These are phyloP conservation scores for Deroptyus accipitrinus DNA, from an alignment of 2,113 vertebrate genomes.

Conservation along the genomic window DNA sequence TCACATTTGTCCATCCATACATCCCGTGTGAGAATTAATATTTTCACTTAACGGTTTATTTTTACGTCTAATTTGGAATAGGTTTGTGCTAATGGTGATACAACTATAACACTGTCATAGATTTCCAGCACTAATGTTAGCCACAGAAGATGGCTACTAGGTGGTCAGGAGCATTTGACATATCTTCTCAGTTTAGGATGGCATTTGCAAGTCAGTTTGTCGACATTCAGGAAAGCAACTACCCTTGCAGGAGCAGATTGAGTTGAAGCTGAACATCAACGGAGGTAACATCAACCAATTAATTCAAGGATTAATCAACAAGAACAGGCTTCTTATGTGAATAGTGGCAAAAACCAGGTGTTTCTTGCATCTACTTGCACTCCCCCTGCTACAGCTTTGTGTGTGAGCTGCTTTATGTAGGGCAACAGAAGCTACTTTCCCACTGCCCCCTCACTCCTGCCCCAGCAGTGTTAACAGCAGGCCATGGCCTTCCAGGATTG, in stretches of 20 bases:
- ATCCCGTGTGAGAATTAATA: too few species aligned
- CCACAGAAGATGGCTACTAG: not conserved
- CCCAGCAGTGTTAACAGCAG: not conserved
- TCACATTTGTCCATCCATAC: not conserved
- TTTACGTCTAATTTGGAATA: not conserved
- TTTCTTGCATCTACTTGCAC: not conserved
- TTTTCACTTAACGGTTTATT: not conserved
- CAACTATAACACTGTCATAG: not conserved
- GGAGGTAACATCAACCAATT: not conserved
- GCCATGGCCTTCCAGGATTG: not conserved
- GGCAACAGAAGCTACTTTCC: not conserved
- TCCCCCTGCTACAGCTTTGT: not conserved
- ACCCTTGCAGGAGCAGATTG: not conserved
- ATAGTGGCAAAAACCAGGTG: not conserved
- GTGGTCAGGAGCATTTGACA: not conserved
- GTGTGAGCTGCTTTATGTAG: not conserved
- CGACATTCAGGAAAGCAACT: not conserved
- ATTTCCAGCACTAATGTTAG: not conserved
- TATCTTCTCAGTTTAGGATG: not conserved
- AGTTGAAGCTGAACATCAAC: not conserved
- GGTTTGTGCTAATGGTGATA: not conserved
- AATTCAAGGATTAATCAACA: not conserved
- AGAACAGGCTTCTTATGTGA: not conserved
- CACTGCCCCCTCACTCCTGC: fast-evolving
- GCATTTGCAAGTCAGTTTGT: not conserved